Conservation (phyloP, 2,888 invertebrate genomes). For the Oligia latruncula region DNA sequence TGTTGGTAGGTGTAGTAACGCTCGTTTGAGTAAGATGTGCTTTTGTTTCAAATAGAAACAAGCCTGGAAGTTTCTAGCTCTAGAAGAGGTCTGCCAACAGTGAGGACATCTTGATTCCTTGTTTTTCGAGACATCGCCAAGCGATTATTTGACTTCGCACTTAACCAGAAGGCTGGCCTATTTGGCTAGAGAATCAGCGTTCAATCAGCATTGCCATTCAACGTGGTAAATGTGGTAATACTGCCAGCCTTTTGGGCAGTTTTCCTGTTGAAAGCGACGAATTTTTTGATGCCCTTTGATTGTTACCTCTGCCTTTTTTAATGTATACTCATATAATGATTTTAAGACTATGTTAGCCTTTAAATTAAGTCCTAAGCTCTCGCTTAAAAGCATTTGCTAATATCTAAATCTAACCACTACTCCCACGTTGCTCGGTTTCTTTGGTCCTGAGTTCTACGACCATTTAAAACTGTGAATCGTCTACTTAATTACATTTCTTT, state of each 20-base stretch:
- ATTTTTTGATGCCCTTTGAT: background rate
- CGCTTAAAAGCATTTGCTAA: constrained; percentile 3
- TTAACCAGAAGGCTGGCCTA: background rate
- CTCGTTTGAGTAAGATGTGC: constrained; percentile 11
- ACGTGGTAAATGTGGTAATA: background rate
- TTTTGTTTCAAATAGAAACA: constrained; percentile 26
- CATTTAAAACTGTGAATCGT: constrained; percentile 29
- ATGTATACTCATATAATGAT: background rate
- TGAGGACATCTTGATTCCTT: background rate
- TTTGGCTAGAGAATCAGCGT: background rate
- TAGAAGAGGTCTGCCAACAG: background rate
- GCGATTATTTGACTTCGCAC: background rate
- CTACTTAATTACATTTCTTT: constrained; percentile 47
- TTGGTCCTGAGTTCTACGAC: constrained; percentile 33
- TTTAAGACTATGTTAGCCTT: background rate
- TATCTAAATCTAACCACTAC: constrained; percentile 31
- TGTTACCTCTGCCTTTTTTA: background rate
- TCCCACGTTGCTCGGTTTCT: constrained; percentile 26
- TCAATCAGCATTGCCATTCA: background rate
- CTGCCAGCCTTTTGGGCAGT: background rate
- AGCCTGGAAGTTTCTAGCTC: background rate
- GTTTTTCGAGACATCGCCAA: background rate
- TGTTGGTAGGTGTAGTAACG: background rate
- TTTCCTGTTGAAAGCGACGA: background rate
- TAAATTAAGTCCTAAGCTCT: background rate